phyloP scores from a whole-genome alignment of 2,113 vertebrate species.

The Bubo bubo region DNA sequence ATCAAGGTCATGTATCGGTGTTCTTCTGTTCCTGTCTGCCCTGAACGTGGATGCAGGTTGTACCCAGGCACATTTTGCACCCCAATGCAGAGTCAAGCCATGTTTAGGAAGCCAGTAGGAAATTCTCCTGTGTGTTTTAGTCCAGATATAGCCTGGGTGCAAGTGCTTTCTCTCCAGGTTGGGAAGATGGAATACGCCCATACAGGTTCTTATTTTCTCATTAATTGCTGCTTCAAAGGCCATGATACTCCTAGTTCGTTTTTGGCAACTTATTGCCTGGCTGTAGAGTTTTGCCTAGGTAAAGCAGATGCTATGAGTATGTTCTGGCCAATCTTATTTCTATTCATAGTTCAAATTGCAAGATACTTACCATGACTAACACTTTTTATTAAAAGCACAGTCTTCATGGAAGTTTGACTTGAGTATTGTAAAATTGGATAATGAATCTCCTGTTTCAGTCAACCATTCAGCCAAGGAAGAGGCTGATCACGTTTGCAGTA shows the following conservation, averaged over 20 bases:
- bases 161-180: background rate
- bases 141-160: background rate
- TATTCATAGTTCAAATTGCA: background rate
- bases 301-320: background rate
- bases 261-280: background rate
- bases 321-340: background rate
- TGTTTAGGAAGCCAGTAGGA: background rate
- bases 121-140: background rate
- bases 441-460: background rate
- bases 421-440: background rate
- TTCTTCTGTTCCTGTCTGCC: background rate
- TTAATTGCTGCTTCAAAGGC: background rate
- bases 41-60: rapidly evolving
- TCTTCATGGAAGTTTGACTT: background rate
- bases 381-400: background rate
- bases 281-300: background rate
- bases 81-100: background rate
- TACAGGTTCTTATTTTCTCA: background rate
- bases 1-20: background rate
- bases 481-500: background rate
- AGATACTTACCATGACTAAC: background rate
- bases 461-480: background rate
- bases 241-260: background rate
- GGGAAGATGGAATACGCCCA: background rate
- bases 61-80: background rate